These are phyloP conservation scores for Sanderia malayensis DNA, from an alignment of 30 jellyfish, hydroid and myxozoan genomes.

Conservation along the genomic window DNA sequence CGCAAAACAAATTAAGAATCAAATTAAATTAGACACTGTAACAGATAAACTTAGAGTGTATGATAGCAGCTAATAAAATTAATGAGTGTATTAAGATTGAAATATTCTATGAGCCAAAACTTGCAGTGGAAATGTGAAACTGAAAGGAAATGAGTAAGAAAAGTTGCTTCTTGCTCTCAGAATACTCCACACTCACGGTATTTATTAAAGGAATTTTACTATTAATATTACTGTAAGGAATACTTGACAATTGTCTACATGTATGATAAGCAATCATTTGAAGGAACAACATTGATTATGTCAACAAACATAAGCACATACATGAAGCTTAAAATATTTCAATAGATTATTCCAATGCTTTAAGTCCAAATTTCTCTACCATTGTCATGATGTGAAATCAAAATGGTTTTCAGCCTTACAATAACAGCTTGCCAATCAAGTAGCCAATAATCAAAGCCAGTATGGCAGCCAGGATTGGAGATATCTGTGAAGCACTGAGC, in stretches of 20 bases:
- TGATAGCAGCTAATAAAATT: too few relatives aligned
- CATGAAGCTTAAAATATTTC: constrained; percentile 1
- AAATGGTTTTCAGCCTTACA: not conserved
- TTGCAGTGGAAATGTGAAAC: too few relatives aligned
- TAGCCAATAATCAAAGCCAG: constrained; percentile 56
- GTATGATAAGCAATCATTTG: not conserved
- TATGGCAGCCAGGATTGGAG: constrained; percentile 59
- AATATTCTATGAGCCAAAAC: too few relatives aligned
- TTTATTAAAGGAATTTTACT: too few relatives aligned
- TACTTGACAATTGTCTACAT: too few relatives aligned
- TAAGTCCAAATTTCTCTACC: constrained; percentile 5
- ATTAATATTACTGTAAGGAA: too few relatives aligned
- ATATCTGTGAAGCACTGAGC: constrained; percentile 52
- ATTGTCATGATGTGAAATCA: not conserved
- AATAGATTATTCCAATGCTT: not conserved
- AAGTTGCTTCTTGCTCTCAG: too few relatives aligned
- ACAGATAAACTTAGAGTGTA: too few relatives aligned
- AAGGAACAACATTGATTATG: not conserved
- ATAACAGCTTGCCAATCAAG: constrained; percentile 46
- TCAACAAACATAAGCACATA: not conserved
- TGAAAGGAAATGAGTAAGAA: not conserved
- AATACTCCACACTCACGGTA: too few relatives aligned
- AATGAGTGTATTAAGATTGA: too few relatives aligned
- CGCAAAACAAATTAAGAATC: too few relatives aligned
- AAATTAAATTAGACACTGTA: too few relatives aligned